Evolutionary conservation across 2,888 invertebrate genomes (phyloP).

Genomic region (Eudasyphora cyanicolor): DNA sequence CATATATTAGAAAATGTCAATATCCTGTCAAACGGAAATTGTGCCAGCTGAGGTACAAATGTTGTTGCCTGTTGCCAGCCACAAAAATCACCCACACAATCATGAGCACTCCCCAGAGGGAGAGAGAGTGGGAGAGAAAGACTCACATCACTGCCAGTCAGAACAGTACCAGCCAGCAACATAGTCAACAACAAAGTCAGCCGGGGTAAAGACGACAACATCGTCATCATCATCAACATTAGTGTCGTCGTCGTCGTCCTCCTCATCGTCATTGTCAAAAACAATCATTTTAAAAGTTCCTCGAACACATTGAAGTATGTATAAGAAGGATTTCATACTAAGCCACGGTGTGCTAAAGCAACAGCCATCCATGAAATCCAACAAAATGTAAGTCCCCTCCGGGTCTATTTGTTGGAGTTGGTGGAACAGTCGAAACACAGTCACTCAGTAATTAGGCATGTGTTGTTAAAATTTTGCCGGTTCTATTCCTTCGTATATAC

Average conservation of each 20-base stretch:
- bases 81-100: neutral
- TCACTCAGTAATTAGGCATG: constrained; percentile 62
- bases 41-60: constrained; percentile 59
- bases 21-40: constrained; percentile 65
- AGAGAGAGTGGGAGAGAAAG: no score
- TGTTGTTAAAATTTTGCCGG: constrained; percentile 43
- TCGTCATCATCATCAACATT: neutral
- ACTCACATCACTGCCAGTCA: neutral
- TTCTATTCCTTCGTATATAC: neutral
- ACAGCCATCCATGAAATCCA: neutral
- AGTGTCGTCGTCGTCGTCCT: no score
- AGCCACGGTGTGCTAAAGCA: neutral
- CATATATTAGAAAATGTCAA: constrained; percentile 52
- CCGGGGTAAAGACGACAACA: neutral
- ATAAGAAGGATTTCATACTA: neutral
- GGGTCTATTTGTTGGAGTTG: neutral
- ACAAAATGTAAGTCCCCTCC: neutral
- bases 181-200: neutral
- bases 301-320: neutral
- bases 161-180: neutral
- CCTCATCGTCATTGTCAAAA: neutral
- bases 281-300: constrained; percentile 14
- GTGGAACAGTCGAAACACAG: constrained; percentile 9
- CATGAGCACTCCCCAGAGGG: no score
- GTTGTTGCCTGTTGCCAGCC: constrained; percentile 37